Conservation (phyloP, 1,140 invertebrate species). For the Tribolium castaneum region DNA sequence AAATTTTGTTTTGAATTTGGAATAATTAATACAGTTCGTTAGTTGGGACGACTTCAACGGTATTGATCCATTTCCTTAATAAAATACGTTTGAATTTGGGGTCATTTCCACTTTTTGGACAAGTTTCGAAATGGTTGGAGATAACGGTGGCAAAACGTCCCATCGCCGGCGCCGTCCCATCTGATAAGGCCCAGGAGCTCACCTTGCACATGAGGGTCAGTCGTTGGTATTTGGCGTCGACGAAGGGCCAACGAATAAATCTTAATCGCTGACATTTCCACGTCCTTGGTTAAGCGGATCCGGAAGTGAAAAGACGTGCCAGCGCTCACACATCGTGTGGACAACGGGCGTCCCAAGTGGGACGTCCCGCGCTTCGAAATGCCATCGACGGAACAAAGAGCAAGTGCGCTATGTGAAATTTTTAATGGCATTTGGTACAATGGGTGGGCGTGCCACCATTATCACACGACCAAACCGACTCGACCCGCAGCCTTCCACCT, state of each 20-base stretch:
- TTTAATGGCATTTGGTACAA: conserved; percentile 49
- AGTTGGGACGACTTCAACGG: no score
- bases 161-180: neutral
- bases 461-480: neutral
- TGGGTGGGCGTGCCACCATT: conserved; percentile 29
- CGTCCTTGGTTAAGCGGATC: conserved; percentile 32
- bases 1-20: no score
- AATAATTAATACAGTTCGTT: no score
- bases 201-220: conserved; percentile 6
- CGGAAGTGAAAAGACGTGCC: conserved; percentile 32
- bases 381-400: conserved; percentile 38
- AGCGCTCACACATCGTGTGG: conserved; percentile 18
- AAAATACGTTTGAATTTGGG: no score
- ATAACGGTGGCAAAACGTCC: neutral
- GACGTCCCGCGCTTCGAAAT: conserved; percentile 27
- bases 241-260: conserved; percentile 28
- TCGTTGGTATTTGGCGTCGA: conserved; percentile 33
- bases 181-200: neutral
- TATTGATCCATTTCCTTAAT: no score
- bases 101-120: no score
- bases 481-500: neutral
- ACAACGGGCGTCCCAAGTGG: conserved; percentile 24
- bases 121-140: no score
- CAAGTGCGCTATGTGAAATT: conserved; percentile 44
- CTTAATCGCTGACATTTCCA: conserved; percentile 30